Evolutionary conservation across 1,140 invertebrate genomes (phyloP), one percentile per base, ranked within the genome.

Genomic region (Drosophila athabasca): DNA sequence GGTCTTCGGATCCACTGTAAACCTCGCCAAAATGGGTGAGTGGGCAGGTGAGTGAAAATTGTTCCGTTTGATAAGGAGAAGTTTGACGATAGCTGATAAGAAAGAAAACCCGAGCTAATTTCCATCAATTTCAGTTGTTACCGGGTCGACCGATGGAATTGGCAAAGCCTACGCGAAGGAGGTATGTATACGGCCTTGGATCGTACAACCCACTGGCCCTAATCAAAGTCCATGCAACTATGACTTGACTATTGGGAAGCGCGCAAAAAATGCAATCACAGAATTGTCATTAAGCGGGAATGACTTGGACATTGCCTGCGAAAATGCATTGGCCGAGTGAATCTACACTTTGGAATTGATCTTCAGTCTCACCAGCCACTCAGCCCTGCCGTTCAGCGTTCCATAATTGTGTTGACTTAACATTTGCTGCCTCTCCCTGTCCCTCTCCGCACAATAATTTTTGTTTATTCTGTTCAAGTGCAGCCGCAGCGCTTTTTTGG

Each of bases 91-190:
- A 17, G 35, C 44, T 50, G 51, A 74, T 65, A 62, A 62, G 48
- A 35, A 15, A 17, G 8, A 6, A 9, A 60, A 41, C 15, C 26
- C 7, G 55, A 24, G 15, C 49, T 66, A 74, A 60, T 29, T 26
- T 68, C 80, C 65, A 89, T 83, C 82, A 89, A 8, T 94, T 95
- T 62, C 93, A 94, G 96, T 98, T 62, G 93, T 98, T 0, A 98
- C 97, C 31, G 97, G 97, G 29, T 95, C 96, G 1, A 98, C 97
- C 5, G 97, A 98, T 93, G 97, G 97, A 7, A 95, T 98, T 79
- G 97, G 97, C n/a, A 97, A 96, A 92, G 96, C 96, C 2, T 98
- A 96, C 90, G 96, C 96, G 2, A 94, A 95, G 90, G 94, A 95
- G 79, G 94, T 96, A 92, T 92, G 91, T 92, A 75, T 22, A 26